phyloP scores from a whole-genome alignment of 1,140 invertebrate genomes.

The Leptoteleia sp. region DNA sequence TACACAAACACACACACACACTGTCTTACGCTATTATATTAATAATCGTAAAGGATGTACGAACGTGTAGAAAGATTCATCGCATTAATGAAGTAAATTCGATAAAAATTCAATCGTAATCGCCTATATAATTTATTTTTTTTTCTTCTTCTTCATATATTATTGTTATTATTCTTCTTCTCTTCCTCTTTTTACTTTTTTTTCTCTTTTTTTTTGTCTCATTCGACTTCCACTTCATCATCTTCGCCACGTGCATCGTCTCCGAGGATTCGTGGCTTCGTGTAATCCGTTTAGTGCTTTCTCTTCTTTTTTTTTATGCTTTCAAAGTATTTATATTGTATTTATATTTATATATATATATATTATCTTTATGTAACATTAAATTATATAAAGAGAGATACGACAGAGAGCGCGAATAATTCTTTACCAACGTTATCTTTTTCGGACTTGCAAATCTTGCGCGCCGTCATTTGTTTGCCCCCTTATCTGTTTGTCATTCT shows the following conservation, averaged over 20 bases:
- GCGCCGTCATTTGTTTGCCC: slow-evolving; percentile 16
- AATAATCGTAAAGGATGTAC: slow-evolving; percentile 77
- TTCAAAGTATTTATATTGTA: slow-evolving; percentile 46
- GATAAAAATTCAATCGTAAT: too few relatives aligned
- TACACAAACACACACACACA: slow-evolving; percentile 33
- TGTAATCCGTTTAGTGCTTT: too few relatives aligned
- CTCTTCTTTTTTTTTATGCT: too few relatives aligned
- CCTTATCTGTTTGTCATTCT: slow-evolving; percentile 14
- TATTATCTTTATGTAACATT: slow-evolving; percentile 71
- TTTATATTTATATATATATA: slow-evolving; percentile 15
- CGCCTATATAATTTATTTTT: too few relatives aligned
- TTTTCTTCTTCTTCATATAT: too few relatives aligned
- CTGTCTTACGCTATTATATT: slow-evolving; percentile 58
- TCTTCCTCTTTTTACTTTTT: too few relatives aligned
- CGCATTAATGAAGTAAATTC: too few relatives aligned
- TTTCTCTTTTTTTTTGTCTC: too few relatives aligned
- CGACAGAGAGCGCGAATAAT: slow-evolving; percentile 69
- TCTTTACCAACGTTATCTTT: slow-evolving; percentile 1
- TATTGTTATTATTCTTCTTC: too few relatives aligned
- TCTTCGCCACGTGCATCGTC: too few relatives aligned
- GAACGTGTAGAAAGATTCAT: slow-evolving; percentile 82
- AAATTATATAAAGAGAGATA: slow-evolving; percentile 75
- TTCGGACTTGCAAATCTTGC: slow-evolving; percentile 22
- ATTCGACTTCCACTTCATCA: too few relatives aligned
- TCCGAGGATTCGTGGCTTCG: too few relatives aligned